A percentile compares a stretch with the other conserved stretches of the same genome.
These are phyloP conservation scores for Gastrophryne carolinensis DNA, from an alignment of 2,797 vertebrate genomes.

Conservation along the genomic window DNA sequence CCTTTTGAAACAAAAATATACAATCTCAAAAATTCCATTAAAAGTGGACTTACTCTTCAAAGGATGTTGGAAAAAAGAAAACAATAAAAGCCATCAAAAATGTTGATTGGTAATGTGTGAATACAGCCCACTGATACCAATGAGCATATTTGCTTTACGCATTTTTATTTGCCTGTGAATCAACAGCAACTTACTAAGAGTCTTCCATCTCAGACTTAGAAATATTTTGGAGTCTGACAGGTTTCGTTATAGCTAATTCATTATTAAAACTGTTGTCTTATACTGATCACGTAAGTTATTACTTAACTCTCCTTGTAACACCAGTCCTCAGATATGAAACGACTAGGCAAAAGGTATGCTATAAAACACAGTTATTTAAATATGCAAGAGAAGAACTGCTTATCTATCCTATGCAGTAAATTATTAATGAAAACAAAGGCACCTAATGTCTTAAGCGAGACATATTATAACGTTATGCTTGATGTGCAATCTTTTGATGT, in stretches of 20 bases:
- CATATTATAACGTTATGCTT: conserved; percentile 4
- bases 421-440: conserved; percentile 34
- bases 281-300: conserved; percentile 38
- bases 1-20: too few relatives aligned
- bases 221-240: conserved; percentile 30
- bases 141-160: neutral
- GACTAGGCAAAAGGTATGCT: conserved; percentile 20
- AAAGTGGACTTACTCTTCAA: too few relatives aligned
- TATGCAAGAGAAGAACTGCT: conserved; percentile 19
- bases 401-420: conserved; percentile 30
- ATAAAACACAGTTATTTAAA: conserved; percentile 36
- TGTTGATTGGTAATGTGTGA: conserved; percentile 14
- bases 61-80: too few relatives aligned
- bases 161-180: conserved; percentile 9
- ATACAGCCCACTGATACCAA: neutral
- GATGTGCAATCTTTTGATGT: conserved; percentile 8
- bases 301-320: neutral
- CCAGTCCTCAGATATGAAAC: conserved; percentile 12
- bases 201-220: conserved; percentile 16
- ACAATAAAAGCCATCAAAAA: too few relatives aligned
- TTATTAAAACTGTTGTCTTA: conserved; percentile 44
- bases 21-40: too few relatives aligned
- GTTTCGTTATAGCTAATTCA: conserved; percentile 38
- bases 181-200: neutral
- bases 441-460: conserved; percentile 36